Evolutionary conservation across 2,113 vertebrate genomes (phyloP).

Genomic region (Corythaixoides concolor): DNA sequence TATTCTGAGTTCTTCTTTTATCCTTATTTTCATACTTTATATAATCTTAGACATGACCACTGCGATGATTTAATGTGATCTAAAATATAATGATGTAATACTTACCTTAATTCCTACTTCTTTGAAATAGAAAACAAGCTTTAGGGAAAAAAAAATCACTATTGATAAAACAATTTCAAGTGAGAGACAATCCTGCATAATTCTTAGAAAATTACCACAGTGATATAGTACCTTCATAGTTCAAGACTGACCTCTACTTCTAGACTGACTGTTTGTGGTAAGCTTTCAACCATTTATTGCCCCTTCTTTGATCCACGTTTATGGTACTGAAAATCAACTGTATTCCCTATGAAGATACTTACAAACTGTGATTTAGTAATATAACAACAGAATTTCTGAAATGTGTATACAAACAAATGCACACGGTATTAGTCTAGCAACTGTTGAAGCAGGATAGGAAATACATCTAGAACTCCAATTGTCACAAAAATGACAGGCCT

Average conservation of each 20-base stretch:
- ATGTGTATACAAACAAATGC: neutral
- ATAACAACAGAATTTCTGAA: neutral
- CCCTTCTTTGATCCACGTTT: neutral
- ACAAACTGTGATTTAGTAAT: slow-evolving; percentile 1
- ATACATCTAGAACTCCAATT: neutral
- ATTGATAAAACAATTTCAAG: neutral
- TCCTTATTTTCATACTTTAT: neutral
- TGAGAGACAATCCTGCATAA: neutral
- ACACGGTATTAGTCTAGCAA: neutral
- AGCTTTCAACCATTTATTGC: neutral
- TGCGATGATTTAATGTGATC: neutral
- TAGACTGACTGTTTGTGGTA: neutral
- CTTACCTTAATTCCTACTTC: neutral
- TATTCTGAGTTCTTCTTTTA: neutral
- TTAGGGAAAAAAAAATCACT: neutral
- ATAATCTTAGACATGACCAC: neutral
- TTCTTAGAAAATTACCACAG: neutral
- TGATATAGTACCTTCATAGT: neutral
- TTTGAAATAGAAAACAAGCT: neutral
- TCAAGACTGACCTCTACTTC: neutral
- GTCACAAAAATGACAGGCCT: neutral
- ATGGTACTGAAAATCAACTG: neutral
- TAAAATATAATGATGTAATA: neutral
- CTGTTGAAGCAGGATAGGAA: neutral
- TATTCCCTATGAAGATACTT: neutral